phyloP scores from a whole-genome alignment of 30 jellyfish, hydroid and myxozoan genomes.

The Rhopilema esculentum region DNA sequence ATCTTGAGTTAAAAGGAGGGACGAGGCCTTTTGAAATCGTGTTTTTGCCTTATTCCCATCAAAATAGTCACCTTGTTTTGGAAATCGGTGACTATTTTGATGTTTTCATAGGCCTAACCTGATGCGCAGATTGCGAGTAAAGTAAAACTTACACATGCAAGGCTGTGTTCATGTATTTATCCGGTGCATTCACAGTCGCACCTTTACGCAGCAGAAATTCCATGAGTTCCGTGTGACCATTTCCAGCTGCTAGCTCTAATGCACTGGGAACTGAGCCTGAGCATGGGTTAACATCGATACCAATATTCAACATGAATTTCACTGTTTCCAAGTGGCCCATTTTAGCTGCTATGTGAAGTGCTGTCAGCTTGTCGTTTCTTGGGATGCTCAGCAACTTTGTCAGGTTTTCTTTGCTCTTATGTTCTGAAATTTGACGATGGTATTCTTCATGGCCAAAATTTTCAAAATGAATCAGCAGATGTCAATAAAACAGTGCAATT shows the following conservation, averaged over 20 bases:
- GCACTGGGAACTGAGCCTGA: not conserved
- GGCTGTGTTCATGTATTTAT: constrained; percentile 38
- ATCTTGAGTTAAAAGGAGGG: no score
- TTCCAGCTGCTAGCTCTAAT: constrained; percentile 29
- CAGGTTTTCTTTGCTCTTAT: constrained; percentile 17
- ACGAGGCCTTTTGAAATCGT: no score
- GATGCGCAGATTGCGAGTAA: not conserved
- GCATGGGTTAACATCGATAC: not conserved
- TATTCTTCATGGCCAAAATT: not conserved
- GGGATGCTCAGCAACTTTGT: not conserved
- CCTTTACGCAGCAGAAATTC: constrained; percentile 25
- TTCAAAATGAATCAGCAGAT: no score
- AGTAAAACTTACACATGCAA: constrained; percentile 15
- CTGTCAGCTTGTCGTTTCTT: constrained; percentile 32
- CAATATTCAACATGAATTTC: constrained; percentile 13
- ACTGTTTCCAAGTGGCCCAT: constrained; percentile 61
- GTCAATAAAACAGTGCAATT: no score
- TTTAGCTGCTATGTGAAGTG: constrained; percentile 58
- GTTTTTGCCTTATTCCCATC: no score
- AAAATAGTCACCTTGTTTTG: no score
- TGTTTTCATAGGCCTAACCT: no score
- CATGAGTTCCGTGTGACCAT: constrained; percentile 36
- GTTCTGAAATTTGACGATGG: not conserved
- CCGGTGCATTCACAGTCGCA: constrained; percentile 30
- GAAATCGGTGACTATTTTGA: no score